These are phyloP conservation scores for Daubentonia madagascariensis DNA, from an alignment of 2,113 vertebrate genomes.

Conservation along the genomic window DNA sequence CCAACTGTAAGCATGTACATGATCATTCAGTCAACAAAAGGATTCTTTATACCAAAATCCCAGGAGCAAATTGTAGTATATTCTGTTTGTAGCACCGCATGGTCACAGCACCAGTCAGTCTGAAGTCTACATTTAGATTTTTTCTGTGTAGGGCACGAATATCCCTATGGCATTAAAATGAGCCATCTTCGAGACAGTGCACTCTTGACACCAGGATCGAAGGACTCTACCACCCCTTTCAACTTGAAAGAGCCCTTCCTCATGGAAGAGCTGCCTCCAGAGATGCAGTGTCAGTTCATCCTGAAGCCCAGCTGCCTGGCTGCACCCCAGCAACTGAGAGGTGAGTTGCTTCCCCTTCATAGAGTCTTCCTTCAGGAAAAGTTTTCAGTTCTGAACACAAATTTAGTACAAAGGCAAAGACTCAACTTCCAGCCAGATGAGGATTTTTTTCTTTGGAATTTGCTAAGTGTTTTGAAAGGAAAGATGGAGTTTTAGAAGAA, in stretches of 20 bases:
- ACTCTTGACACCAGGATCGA: conserved; percentile 78
- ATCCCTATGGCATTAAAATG: neutral
- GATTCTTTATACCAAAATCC: neutral
- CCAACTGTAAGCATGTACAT: neutral
- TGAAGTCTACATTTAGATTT: conserved; percentile 55
- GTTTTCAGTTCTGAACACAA: conserved; percentile 6
- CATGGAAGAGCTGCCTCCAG: conserved; percentile 89
- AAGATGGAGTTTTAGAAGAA: conserved; percentile 53
- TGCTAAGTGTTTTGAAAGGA: conserved; percentile 9
- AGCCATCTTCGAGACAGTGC: conserved; percentile 90
- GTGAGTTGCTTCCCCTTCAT: conserved; percentile 78
- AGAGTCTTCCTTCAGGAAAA: neutral
- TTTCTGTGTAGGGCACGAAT: conserved; percentile 29
- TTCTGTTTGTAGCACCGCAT: neutral
- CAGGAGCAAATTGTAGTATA: neutral
- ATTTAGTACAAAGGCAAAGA: neutral
- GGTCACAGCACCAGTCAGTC: neutral
- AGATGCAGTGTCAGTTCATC: conserved; percentile 95
- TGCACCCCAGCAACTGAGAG: conserved; percentile 79
- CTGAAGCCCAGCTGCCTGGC: conserved; percentile 89
- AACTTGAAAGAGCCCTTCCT: conserved; percentile 87
- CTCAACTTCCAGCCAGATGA: neutral
- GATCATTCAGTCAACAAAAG: neutral
- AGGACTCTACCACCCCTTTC: conserved; percentile 80
- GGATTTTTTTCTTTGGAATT: neutral